phyloP scores from a whole-genome alignment of 2,113 vertebrate genomes.

The Laterallus jamaicensis region DNA sequence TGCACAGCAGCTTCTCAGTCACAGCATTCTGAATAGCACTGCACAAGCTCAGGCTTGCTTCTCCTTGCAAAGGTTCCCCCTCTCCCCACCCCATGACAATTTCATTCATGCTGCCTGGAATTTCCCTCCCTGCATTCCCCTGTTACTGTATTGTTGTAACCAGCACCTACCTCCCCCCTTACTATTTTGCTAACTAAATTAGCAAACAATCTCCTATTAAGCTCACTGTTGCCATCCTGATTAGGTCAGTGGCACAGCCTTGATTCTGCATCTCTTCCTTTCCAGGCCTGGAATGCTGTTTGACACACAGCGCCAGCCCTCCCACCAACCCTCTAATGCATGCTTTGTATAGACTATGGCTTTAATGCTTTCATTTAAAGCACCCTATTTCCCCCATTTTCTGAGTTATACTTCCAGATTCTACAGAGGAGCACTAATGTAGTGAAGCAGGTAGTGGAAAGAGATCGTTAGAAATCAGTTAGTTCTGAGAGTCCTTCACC shows the following conservation, averaged over 20 bases:
- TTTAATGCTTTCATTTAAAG: background rate
- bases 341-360: background rate
- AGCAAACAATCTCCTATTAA: too few relatives aligned
- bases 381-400: background rate
- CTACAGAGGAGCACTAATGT: background rate
- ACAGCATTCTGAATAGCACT: background rate
- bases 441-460: background rate
- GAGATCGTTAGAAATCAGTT: background rate
- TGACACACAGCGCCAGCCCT: background rate
- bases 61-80: background rate
- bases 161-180: background rate
- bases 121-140: too few relatives aligned
- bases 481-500: background rate
- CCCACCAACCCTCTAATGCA: too few relatives aligned
- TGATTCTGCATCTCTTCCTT: background rate
- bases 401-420: background rate
- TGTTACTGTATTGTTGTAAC: background rate
- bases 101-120: background rate
- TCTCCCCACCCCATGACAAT: background rate
- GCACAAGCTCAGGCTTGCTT: background rate
- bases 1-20: background rate
- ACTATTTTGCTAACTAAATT: background rate
- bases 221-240: background rate
- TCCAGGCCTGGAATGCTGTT: background rate
- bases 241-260: too few relatives aligned